These are phyloP conservation scores for Nephrotoma guestfalica DNA, from an alignment of 2,888 invertebrate genomes.

Conservation along the genomic window DNA sequence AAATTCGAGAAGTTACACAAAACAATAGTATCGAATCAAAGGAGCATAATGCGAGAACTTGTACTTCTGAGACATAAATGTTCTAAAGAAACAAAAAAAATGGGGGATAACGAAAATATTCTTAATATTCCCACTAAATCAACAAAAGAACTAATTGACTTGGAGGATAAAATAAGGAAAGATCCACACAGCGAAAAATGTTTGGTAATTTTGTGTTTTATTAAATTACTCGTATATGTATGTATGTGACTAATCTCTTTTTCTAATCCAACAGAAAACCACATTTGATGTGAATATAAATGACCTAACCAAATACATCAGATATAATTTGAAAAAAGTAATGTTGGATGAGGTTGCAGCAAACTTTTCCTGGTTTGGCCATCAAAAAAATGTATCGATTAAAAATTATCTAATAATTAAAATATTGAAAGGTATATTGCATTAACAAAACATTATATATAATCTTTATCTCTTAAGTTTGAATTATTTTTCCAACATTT, in stretches of 20 bases:
- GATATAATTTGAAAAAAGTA: not conserved
- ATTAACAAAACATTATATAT: not conserved
- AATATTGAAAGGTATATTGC: not conserved
- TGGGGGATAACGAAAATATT: not conserved
- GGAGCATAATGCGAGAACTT: not conserved
- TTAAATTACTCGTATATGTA: not conserved
- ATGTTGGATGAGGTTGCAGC: not conserved
- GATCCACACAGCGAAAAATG: not conserved
- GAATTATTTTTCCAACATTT: no score
- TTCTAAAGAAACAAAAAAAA: no score
- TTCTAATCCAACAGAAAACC: not conserved
- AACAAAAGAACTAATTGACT: not conserved
- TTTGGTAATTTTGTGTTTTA: not conserved
- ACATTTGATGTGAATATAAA: not conserved
- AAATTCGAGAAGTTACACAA: not conserved
- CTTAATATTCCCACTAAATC: not conserved
- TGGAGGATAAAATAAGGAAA: slow-evolving; percentile 1
- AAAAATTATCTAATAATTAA: not conserved
- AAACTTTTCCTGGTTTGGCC: not conserved
- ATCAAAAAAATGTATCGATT: not conserved
- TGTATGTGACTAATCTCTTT: not conserved
- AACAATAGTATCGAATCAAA: not conserved
- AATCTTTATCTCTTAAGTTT: no score
- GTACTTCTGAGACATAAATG: not conserved
- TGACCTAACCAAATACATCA: not conserved